These are phyloP conservation scores for Drosophila incognita DNA, from an alignment of 2,888 invertebrate genomes.

Conservation along the genomic window DNA sequence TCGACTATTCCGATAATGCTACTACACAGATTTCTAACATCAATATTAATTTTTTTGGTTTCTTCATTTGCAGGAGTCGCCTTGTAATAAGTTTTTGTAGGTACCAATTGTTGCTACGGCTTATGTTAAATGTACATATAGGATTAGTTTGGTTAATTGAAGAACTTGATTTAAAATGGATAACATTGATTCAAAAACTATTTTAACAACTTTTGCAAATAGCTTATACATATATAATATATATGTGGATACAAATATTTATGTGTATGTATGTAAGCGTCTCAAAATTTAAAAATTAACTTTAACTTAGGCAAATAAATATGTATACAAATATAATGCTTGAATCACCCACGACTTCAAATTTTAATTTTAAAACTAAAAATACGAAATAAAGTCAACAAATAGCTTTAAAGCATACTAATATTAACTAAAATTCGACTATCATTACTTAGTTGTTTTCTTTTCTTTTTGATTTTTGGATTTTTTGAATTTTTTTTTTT, in stretches of 20 bases:
- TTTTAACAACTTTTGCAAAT: conserved; percentile 30
- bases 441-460: conserved; percentile 49
- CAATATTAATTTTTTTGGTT: conserved; percentile 2
- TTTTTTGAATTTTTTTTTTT: background rate
- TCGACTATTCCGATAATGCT: conserved; percentile 18
- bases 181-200: conserved; percentile 34
- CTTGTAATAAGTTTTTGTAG: conserved; percentile 20
- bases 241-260: conserved; percentile 15
- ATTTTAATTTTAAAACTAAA: conserved; percentile 32
- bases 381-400: conserved; percentile 65
- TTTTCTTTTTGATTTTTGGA: background rate
- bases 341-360: conserved; percentile 45
- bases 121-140: conserved; percentile 38
- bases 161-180: conserved; percentile 44
- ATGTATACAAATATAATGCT: conserved; percentile 52
- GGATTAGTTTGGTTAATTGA: conserved; percentile 32
- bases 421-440: conserved; percentile 55
- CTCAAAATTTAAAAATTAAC: conserved; percentile 41
- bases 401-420: conserved; percentile 48
- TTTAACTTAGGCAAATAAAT: conserved; percentile 68
- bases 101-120: conserved; percentile 35
- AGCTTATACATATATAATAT: conserved; percentile 17
- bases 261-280: conserved; percentile 37
- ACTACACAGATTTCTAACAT: conserved; percentile 1
- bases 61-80: conserved; percentile 39